Percentiles rank a stretch among this genome's conserved stretches.
phyloP scores from a whole-genome alignment of 2,797 vertebrate genomes.

The Distichodus sexfasciatus region DNA sequence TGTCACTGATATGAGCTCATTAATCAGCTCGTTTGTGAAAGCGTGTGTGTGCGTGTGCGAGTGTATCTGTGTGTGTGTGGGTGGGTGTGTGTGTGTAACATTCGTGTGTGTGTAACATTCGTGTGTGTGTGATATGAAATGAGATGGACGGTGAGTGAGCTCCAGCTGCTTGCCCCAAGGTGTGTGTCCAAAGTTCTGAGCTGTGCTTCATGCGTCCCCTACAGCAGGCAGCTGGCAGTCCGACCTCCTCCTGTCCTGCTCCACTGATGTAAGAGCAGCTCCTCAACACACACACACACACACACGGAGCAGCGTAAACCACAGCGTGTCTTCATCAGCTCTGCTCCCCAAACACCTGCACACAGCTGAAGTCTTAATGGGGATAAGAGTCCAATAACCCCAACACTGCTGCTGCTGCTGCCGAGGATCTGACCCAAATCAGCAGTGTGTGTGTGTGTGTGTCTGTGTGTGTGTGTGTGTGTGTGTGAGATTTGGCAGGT shows the following conservation, averaged over 20 bases:
- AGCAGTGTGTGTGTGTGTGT: conserved; percentile 34
- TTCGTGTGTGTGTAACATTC: conserved; percentile 58
- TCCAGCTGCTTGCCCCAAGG: conserved; percentile 49
- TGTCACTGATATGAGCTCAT: too few relatives aligned
- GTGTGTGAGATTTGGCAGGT: conserved; percentile 60
- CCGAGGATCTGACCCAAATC: conserved; percentile 41
- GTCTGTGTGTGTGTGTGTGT: conserved; percentile 31
- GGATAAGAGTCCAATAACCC: conserved; percentile 12
- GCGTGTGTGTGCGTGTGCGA: neutral
- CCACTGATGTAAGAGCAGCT: conserved; percentile 11
- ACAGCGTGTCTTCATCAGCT: too few relatives aligned
- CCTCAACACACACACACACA: neutral
- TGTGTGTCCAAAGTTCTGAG: too few relatives aligned
- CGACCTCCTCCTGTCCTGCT: neutral
- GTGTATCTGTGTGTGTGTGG: conserved; percentile 42
- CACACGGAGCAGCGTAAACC: neutral
- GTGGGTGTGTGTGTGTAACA: conserved; percentile 50
- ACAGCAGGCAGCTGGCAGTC: conserved; percentile 1
- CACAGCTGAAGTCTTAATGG: neutral
- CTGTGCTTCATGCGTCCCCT: neutral
- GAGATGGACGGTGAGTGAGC: conserved; percentile 54
- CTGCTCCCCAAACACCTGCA: too few relatives aligned
- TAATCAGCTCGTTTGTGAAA: too few relatives aligned
- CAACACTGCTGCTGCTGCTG: neutral
- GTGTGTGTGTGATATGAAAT: conserved; percentile 69